Evolutionary conservation across 1,140 invertebrate genomes (phyloP).

Genomic region (Leptinotarsa defecta): DNA sequence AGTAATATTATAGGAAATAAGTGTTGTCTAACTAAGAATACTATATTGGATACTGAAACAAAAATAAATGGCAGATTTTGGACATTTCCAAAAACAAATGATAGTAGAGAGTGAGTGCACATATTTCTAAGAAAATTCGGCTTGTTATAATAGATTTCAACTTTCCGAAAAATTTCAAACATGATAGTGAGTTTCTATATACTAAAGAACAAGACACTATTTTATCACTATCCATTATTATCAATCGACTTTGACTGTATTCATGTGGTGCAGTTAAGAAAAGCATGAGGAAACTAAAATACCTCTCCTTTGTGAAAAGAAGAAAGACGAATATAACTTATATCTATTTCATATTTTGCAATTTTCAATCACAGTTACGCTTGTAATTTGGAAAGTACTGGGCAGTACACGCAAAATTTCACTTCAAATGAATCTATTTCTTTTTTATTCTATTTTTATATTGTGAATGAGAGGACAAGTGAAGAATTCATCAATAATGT

Average conservation of each 20-base stretch:
- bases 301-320: background rate
- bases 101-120: too few relatives aligned
- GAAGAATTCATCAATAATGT: too few relatives aligned
- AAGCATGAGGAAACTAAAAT: slow-evolving; percentile 11
- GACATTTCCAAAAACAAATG: too few relatives aligned
- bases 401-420: slow-evolving; percentile 19
- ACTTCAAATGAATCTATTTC: background rate
- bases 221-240: slow-evolving; percentile 15
- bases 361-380: slow-evolving; percentile 38
- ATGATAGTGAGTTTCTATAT: background rate
- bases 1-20: too few relatives aligned
- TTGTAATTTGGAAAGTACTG: slow-evolving; percentile 32
- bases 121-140: too few relatives aligned
- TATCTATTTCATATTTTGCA: slow-evolving; percentile 22
- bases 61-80: too few relatives aligned
- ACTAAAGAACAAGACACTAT: slow-evolving; percentile 20
- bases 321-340: background rate
- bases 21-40: too few relatives aligned
- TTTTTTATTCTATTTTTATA: too few relatives aligned
- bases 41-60: too few relatives aligned
- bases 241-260: background rate
- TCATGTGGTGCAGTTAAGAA: background rate
- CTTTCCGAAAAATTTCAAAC: too few relatives aligned
- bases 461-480: too few relatives aligned
- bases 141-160: too few relatives aligned